Evolutionary conservation across 2,797 vertebrate species (phyloP), one percentile per base, ranked within the genome.

Genomic region (Poeciliopsis infans): DNA sequence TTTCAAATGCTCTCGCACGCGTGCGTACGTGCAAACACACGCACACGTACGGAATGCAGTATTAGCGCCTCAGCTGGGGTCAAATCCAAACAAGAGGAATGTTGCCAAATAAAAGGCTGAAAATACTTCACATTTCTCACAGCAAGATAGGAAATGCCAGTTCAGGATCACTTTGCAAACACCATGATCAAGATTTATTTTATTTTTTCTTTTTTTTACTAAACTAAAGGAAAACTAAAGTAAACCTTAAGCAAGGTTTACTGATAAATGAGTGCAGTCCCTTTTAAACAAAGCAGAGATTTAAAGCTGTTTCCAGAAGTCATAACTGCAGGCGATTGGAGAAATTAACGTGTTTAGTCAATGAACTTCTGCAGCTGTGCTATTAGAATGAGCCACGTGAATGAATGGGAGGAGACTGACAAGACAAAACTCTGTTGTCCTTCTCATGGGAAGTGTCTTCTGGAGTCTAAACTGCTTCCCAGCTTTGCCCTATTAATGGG

Each of bases 51-150:
- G 88, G 85, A 92, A 88, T 89, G 85, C 74, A 79, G 77, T 28
- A 75, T 77, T 88, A 86, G 64, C 74, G 84, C 74, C 31, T 73
- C 18, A 57, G 59, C 73, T 84, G 47, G 16, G 72, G 51, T 79
- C 68, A 86, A 79, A 90, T 71, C 66, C 78, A 81, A 87, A 92
- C 73, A 86, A 79, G 79, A 41, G 77, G 64, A 79, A 81, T 39
- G 81, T 76, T 71, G 51, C 73, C 68, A 68, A 75, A 76, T 85
- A 81, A 90, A 90, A 85, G 59, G 43, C 3, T 64, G 39, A 59
- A 83, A 83, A 85, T 74, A 66, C 64, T 45, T 90, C 10, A 53
- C 15, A 85, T 85, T 86, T 91, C 28, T 45, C 79, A 72, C 55
- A 57, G 72, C 77, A 78, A 74, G 79, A 69, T 33, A 51, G 4